phyloP scores from a whole-genome alignment of 1,140 invertebrate species.

The Lamellibrachia luymesi region DNA sequence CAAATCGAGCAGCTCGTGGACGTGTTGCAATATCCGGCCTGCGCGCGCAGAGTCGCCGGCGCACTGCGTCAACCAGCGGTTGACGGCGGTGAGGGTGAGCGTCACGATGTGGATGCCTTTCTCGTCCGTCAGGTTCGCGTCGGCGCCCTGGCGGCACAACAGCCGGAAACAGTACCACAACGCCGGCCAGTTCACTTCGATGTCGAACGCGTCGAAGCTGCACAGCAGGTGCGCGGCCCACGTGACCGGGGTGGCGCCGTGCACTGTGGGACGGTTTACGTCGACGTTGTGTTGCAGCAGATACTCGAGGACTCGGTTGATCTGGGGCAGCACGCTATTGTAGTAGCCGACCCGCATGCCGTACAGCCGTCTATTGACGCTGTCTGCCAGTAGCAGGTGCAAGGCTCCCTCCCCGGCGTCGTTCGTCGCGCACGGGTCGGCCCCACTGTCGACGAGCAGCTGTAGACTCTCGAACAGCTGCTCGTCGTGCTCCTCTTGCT shows the following conservation, averaged over 20 bases:
- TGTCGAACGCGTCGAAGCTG: slow-evolving; percentile 15
- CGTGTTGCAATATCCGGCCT: neutral
- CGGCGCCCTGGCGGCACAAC: slow-evolving; percentile 48
- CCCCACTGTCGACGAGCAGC: slow-evolving; percentile 6
- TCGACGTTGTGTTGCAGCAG: neutral
- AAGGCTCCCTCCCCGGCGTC: neutral
- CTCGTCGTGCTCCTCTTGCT: slow-evolving; percentile 11
- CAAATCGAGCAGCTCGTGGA: slow-evolving; percentile 10
- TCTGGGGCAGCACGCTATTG: slow-evolving; percentile 16
- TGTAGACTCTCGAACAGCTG: neutral
- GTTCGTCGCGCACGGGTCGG: slow-evolving; percentile 6
- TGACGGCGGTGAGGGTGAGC: slow-evolving; percentile 14
- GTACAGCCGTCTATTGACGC: neutral
- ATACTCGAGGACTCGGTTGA: slow-evolving; percentile 18
- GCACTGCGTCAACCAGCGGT: slow-evolving; percentile 15
- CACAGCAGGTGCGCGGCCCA: slow-evolving; percentile 16
- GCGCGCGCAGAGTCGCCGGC: slow-evolving; percentile 16
- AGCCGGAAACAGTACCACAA: slow-evolving; percentile 32
- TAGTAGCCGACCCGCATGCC: slow-evolving; percentile 19
- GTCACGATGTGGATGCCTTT: slow-evolving; percentile 20
- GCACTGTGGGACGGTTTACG: neutral
- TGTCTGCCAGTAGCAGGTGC: slow-evolving; percentile 4
- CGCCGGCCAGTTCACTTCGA: slow-evolving; percentile 7
- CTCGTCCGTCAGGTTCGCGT: slow-evolving; percentile 50
- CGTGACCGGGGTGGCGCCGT: slow-evolving; percentile 11